Evolutionary conservation across 2,888 invertebrate species (phyloP).

Genomic region (Chrysotoxum bicinctum): DNA sequence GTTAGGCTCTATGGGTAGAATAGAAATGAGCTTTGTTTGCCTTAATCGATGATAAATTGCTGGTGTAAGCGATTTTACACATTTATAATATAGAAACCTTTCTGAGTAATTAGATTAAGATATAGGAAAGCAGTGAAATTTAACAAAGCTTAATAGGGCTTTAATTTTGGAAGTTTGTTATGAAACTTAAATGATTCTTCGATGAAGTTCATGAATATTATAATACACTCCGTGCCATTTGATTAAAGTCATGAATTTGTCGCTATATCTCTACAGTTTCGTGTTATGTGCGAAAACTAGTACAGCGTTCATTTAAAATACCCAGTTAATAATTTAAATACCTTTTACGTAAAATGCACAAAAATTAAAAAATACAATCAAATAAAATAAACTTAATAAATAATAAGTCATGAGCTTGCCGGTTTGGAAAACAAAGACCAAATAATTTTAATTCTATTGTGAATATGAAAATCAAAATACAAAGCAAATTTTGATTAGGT

Average conservation of each 20-base stretch:
- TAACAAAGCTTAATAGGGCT: not conserved
- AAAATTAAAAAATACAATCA: too few species aligned
- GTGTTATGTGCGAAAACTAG: too few species aligned
- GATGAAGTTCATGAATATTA: not conserved
- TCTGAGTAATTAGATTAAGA: conserved; percentile 28
- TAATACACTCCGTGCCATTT: conserved; percentile 1
- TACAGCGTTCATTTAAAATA: too few species aligned
- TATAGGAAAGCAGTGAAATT: conserved; percentile 1
- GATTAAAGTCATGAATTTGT: not conserved
- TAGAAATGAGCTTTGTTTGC: conserved; percentile 13
- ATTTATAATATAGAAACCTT: conserved; percentile 40
- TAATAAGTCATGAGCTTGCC: too few species aligned
- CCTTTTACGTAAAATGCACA: too few species aligned
- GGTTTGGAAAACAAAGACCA: too few species aligned
- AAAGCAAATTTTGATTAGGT: too few species aligned
- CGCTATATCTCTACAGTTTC: not conserved
- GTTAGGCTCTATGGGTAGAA: not conserved
- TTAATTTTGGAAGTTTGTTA: not conserved
- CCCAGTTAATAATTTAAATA: too few species aligned
- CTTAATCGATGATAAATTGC: conserved; percentile 55
- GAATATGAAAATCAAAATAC: too few species aligned
- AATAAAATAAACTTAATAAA: too few species aligned
- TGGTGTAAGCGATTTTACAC: conserved; percentile 23
- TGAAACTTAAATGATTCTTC: not conserved
- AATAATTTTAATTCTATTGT: too few species aligned